Evolutionary conservation across 2,888 invertebrate genomes (phyloP), one percentile per base, ranked within the genome.

Genomic region (Halictus quadricinctus): DNA sequence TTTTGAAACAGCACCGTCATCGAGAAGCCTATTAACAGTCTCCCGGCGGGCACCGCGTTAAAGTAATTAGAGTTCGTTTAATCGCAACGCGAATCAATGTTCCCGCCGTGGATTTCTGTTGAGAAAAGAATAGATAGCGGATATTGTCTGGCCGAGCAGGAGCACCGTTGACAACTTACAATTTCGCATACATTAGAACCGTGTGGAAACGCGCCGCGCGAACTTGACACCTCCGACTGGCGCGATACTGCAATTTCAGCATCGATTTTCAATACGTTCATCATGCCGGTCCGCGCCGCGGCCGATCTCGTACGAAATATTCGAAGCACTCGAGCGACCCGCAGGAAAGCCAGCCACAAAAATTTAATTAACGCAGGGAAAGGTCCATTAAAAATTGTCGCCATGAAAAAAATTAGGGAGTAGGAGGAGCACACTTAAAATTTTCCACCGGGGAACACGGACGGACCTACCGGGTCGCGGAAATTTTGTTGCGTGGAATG

Each of bases 311-410:
- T 78, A 76, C 82, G 82, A 79, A 85, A 75, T 84, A 85, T 85
- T 78, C 80, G 80, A 76, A 74, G 80, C 85, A 85, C 54, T 80
- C 85, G 80, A 72, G 76, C 85, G 76, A 74, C 50, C 73, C 60
- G 74, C 75, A 66, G 80, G 50, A 76, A 80, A 66, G 76, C 75
- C 76, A 58, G 85, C 69, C 76, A 58, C 80, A 60, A 76, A 69
- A 84, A 85, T 84, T 84, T 84, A 84, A 84, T 84, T 84, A 84
- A 84, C 79, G 84, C 79, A 79, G 84, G 72, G 79, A 84, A 84
- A 84, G 84, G 84, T 84, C 84, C 84, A 84, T 84, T 84, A 84
- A 84, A 84, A 84, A 76, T 66, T 72, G 50, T 48, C 84, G 84
- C 58, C 79, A 36, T 58, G 84, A 72, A 76, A 70, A 79, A 79